Evolutionary conservation across 1,140 invertebrate species (phyloP).

Genomic region (Lithobius niger): DNA sequence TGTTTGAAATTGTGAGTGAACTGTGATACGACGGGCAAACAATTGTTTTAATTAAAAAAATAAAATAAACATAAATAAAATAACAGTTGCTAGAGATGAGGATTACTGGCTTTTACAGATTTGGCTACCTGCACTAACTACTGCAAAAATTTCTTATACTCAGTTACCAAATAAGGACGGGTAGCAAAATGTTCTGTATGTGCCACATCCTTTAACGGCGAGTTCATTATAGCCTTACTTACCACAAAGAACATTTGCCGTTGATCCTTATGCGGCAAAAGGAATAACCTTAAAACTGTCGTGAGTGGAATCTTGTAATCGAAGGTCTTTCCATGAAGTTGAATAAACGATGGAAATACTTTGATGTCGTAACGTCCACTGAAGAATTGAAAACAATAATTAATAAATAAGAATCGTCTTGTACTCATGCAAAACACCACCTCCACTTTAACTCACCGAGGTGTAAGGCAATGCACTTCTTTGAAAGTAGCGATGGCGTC

Average conservation of each 20-base stretch:
- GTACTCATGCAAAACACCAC: not conserved
- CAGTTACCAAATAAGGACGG: too few species aligned
- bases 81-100: too few species aligned
- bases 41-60: too few species aligned
- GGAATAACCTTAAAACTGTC: conserved; percentile 38
- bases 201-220: too few species aligned
- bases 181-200: too few species aligned
- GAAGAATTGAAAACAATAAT: conserved; percentile 30
- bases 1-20: too few species aligned
- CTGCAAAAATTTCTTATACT: too few species aligned
- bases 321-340: conserved; percentile 99
- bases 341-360: conserved; percentile 92
- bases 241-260: conserved; percentile 29
- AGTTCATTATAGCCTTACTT: too few species aligned
- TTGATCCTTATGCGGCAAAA: conserved; percentile 42
- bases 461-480: conserved; percentile 95
- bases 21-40: too few species aligned
- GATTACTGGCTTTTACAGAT: too few species aligned
- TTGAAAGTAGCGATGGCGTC: conserved; percentile 94
- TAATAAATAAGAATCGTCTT: conserved; percentile 7
- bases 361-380: conserved; percentile 99
- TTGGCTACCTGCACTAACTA: too few species aligned
- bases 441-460: conserved; percentile 47
- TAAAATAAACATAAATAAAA: too few species aligned
- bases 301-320: conserved; percentile 75